Percentiles rank a stretch among this genome's conserved stretches.
Evolutionary conservation across 2,888 invertebrate species (phyloP).

Genomic region (Vandiemenella viatica): DNA sequence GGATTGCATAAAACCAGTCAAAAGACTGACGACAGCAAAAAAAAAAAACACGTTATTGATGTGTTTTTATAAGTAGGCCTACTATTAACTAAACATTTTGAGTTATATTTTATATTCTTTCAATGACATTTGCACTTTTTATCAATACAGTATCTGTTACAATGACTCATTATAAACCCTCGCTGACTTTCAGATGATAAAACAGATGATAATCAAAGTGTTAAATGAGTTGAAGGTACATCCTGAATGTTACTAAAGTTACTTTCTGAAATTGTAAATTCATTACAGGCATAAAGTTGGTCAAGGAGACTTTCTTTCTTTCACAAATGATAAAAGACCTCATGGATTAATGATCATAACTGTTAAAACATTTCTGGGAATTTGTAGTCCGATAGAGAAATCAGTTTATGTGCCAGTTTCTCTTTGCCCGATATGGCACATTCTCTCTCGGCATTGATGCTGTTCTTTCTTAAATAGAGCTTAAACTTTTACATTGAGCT

Average conservation of each 20-base stretch:
- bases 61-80: too few relatives aligned
- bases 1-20: too few relatives aligned
- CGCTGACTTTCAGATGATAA: too few relatives aligned
- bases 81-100: neutral
- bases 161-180: too few relatives aligned
- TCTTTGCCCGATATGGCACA: neutral
- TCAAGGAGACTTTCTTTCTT: neutral
- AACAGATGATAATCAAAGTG: neutral
- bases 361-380: neutral
- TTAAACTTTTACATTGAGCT: neutral
- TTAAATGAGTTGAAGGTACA: neutral
- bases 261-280: too few relatives aligned
- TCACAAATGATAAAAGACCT: neutral
- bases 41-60: too few relatives aligned
- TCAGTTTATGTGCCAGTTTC: neutral
- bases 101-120: too few relatives aligned
- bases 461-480: neutral
- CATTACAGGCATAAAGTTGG: neutral
- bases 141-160: too few relatives aligned
- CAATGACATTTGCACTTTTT: too few relatives aligned
- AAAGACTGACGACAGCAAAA: too few relatives aligned
- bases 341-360: neutral
- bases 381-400: neutral
- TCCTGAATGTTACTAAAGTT: too few relatives aligned
- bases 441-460: neutral